Percentiles rank a stretch among this genome's conserved stretches.
Evolutionary conservation across 1,140 invertebrate species (phyloP).

Genomic region (Diabrotica undecimpunctata): DNA sequence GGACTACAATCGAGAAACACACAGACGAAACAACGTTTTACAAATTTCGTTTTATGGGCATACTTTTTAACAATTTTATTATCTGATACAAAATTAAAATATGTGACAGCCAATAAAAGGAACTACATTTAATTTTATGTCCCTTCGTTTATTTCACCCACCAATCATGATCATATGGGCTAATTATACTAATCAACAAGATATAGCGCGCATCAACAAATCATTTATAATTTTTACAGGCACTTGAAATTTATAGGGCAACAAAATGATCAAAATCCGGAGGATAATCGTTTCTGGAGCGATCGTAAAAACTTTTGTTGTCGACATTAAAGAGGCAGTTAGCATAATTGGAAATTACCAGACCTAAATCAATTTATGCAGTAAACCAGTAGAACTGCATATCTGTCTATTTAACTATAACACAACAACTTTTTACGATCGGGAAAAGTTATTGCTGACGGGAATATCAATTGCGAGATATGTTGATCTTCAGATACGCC

Average conservation of each 20-base stretch:
- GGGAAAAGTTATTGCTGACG: background rate
- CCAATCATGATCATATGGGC: background rate
- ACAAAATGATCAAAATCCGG: background rate
- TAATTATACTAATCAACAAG: background rate
- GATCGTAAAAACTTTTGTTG: background rate
- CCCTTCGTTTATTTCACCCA: background rate
- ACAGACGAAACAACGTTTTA: no score
- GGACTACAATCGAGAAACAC: no score
- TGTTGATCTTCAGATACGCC: background rate
- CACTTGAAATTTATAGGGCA: background rate
- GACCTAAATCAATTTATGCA: conserved; percentile 1
- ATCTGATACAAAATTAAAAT: no score
- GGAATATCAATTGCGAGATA: background rate
- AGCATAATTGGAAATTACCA: conserved; percentile 1
- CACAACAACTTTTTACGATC: background rate
- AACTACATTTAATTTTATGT: background rate
- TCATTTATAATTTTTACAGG: background rate
- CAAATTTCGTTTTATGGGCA: no score
- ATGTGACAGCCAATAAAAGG: no score
- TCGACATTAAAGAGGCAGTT: background rate
- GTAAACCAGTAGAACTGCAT: background rate
- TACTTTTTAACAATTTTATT: no score
- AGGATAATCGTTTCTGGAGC: background rate
- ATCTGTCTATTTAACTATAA: conserved; percentile 1
- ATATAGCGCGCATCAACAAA: background rate